Percentiles rank a stretch among this genome's conserved stretches.
Evolutionary conservation across 2,113 vertebrate species (phyloP).

Genomic region (Anhinga anhinga): DNA sequence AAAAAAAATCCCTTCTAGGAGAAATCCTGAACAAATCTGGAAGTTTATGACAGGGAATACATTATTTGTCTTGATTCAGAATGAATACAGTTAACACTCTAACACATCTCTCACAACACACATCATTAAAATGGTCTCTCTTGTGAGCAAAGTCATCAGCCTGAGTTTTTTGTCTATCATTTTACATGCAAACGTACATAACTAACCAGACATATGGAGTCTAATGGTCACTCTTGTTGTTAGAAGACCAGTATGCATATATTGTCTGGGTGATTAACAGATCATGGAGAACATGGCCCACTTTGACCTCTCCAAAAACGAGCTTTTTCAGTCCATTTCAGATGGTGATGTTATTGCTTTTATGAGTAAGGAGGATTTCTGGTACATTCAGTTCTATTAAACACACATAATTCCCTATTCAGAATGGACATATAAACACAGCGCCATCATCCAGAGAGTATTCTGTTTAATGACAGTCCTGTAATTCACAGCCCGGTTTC

Average conservation of each 20-base stretch:
- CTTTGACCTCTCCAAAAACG: background rate
- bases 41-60: background rate
- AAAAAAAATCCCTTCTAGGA: background rate
- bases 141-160: background rate
- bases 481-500: background rate
- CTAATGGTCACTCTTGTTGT: background rate
- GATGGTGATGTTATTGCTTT: background rate
- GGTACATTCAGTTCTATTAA: background rate
- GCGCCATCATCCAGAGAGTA: background rate
- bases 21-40: background rate
- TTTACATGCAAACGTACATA: rapidly evolving
- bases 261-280: background rate
- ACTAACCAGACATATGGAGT: rapidly evolving
- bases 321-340: background rate
- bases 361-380: background rate
- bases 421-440: background rate
- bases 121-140: background rate
- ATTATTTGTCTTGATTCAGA: background rate
- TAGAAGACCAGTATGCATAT: background rate
- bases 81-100: background rate
- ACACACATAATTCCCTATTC: background rate
- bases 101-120: rapidly evolving
- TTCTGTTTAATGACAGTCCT: background rate
- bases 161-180: background rate
- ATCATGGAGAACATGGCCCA: rapidly evolving